These are phyloP conservation scores for Tyto alba DNA, from an alignment of 2,113 vertebrate species.

Conservation along the genomic window DNA sequence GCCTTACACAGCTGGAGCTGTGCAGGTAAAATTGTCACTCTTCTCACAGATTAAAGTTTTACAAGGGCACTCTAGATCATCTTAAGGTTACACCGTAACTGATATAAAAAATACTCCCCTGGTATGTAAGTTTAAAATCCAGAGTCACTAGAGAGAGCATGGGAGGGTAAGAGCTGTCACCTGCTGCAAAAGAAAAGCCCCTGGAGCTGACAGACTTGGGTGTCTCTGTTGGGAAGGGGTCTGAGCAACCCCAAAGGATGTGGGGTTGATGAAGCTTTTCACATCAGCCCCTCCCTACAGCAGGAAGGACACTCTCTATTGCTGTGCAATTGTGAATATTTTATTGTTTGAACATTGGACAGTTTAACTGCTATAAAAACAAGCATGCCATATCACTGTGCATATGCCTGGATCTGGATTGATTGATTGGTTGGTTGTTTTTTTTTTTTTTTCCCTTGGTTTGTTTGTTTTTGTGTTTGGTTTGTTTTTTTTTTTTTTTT, in stretches of 20 bases:
- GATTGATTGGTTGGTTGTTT: too few species aligned
- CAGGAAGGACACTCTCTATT: not conserved
- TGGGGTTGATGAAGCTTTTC: not conserved
- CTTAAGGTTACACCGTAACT: not conserved
- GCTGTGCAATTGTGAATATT: constrained; percentile 20
- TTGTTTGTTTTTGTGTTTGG: not conserved
- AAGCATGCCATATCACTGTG: not conserved
- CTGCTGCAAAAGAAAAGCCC: not conserved
- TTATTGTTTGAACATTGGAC: constrained; percentile 42
- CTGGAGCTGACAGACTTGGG: not conserved
- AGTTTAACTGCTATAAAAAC: not conserved
- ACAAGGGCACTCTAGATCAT: not conserved
- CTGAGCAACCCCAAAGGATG: not conserved
- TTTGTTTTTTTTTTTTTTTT: not conserved
- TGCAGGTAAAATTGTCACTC: not conserved
- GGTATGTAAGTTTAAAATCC: not conserved
- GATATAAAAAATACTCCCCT: not conserved
- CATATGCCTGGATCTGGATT: not conserved
- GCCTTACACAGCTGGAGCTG: not conserved
- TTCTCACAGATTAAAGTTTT: not conserved
- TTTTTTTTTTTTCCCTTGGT: too few species aligned
- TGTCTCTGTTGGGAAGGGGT: not conserved
- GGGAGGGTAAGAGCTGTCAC: not conserved
- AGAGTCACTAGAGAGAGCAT: not conserved
- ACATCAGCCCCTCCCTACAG: not conserved